Base-by-base conservation (phyloP, 92 coral and sea anemone species). In the Pocillopora meandrina region DNA sequence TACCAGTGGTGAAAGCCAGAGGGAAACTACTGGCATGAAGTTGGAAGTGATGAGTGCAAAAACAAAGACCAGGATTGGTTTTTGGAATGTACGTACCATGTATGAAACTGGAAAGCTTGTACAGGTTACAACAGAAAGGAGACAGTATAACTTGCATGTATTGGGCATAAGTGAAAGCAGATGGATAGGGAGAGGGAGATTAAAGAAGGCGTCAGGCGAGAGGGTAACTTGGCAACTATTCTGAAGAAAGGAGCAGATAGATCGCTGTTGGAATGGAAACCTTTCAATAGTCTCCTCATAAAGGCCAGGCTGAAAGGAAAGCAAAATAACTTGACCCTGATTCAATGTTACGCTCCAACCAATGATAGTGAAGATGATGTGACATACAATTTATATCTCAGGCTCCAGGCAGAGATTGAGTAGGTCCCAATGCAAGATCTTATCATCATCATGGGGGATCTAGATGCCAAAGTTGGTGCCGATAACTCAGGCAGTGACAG, bases 101-200 rank as follows among this genome's bases (percentile, higher is more conserved):
- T 56, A 23, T 16, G 76, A 82, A 70, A 75, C 86, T 21, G 71
- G 72, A 55, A 82, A 35, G 57, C 66, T 82, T 18, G 83, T 75
- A 1, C 87, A 82, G 31, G 31, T 82, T 18, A 77, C 78, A 69
- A 42, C 65, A 61, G 80, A 88, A 35, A 82, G 82, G 82, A 61
- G 87, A 70, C 42, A 74, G 1, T 88, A 83, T 33, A 77, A 21
- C 11, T 42, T 83, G 12, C 78, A 88, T n/a, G 57, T 88, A 13
- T 78, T 83, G 19, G 84, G 84, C 33, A 52, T 88, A 18, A 88
- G 87, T 36, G 84, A 88, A 56, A 72, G 84, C 79, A 82, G 80
- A 19, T 88, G 88, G 91, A 88, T 79, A 70, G 88, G 88, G 56
- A 26, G 74, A 55, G 79, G 90, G 31, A 74, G 77, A 64, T 26